Conservation (phyloP, 2,113 vertebrate genomes). For the Dasyornis broadbenti region DNA sequence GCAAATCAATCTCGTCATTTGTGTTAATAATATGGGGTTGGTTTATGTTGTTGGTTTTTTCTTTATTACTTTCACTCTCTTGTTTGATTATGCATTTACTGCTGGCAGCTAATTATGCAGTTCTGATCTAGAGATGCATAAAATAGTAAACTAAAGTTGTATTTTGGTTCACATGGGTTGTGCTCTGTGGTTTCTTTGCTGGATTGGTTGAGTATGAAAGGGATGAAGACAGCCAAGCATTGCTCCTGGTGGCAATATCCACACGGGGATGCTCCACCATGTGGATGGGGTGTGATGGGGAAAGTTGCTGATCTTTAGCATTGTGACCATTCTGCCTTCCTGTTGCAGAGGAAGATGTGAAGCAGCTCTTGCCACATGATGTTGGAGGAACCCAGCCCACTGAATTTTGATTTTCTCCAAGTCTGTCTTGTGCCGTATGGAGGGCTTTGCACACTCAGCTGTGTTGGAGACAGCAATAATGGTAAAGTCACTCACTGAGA, state of each 20-base stretch:
- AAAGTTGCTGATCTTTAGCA: neutral
- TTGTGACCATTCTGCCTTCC: neutral
- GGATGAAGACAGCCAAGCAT: neutral
- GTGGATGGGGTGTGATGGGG: neutral
- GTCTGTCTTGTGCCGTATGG: fast-evolving
- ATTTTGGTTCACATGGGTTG: neutral
- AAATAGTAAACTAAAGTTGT: neutral
- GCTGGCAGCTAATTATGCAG: neutral
- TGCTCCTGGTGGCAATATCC: neutral
- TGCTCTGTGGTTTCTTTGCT: neutral
- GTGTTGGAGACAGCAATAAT: neutral
- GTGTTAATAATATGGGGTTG: neutral
- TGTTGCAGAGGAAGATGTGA: neutral
- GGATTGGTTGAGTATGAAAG: neutral
- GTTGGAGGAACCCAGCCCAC: neutral
- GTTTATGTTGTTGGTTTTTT: neutral
- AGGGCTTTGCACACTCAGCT: neutral
- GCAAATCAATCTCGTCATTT: neutral
- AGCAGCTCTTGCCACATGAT: neutral
- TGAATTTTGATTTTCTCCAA: neutral
- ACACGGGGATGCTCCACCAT: neutral
- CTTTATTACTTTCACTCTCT: neutral
- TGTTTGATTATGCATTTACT: neutral
- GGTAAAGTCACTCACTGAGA: neutral
- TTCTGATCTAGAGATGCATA: neutral